phyloP scores from a whole-genome alignment of 2,888 invertebrate genomes.

The Drosophila hawaiiensis region DNA sequence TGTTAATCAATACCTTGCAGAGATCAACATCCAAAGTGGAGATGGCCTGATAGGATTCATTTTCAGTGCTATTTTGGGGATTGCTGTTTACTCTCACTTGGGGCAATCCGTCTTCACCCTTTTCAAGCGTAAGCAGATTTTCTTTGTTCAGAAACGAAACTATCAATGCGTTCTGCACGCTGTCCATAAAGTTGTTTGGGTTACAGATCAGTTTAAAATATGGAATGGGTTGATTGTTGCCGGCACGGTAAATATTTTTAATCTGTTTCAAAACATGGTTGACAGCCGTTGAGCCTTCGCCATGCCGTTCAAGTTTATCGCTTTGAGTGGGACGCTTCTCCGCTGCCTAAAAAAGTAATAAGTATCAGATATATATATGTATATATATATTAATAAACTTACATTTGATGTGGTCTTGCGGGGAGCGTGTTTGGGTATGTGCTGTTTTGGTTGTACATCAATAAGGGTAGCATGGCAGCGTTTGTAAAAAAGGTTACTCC shows the following conservation, averaged over 20 bases:
- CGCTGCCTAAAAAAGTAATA: constrained; percentile 56
- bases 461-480: constrained; percentile 80
- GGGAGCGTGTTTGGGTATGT: constrained; percentile 76
- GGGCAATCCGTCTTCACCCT: constrained; percentile 83
- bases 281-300: constrained; percentile 86
- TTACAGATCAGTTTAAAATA: constrained; percentile 87
- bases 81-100: constrained; percentile 64
- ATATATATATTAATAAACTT: constrained; percentile 11
- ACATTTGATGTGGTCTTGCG: constrained; percentile 70
- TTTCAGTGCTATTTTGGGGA: constrained; percentile 34
- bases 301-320: constrained; percentile 85
- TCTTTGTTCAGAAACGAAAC: constrained; percentile 87
- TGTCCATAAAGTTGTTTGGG: constrained; percentile 86
- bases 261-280: constrained; percentile 86
- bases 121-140: constrained; percentile 85
- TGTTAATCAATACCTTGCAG: constrained; percentile 60
- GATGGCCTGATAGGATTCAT: constrained; percentile 74
- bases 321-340: constrained; percentile 86
- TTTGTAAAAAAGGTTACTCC: constrained; percentile 64
- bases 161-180: constrained; percentile 88
- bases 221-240: constrained; percentile 85
- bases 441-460: constrained; percentile 79
- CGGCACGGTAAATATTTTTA: constrained; percentile 83
- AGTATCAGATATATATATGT: not conserved
- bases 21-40: constrained; percentile 72